Percentiles rank a stretch among this genome's conserved stretches.
These are phyloP conservation scores for Crossaster papposus DNA, from an alignment of 53 echinoderm and acorn worm genomes.

Conservation along the genomic window DNA sequence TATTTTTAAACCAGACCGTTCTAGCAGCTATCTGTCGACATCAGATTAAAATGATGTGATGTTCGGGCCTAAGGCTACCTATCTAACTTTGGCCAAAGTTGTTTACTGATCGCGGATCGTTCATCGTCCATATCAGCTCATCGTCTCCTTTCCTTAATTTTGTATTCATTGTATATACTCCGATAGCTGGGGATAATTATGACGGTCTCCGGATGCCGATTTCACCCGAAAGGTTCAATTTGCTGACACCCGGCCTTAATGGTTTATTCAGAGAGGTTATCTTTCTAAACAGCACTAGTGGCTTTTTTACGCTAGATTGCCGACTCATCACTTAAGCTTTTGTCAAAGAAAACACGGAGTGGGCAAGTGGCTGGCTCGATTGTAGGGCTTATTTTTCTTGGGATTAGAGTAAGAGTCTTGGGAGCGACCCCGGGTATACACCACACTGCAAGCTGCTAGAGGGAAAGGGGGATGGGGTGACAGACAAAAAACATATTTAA, in stretches of 20 bases:
- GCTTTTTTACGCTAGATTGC: neutral
- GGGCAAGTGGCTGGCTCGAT: neutral
- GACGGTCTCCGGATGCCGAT: neutral
- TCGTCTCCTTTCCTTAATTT: neutral
- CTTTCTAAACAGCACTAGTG: slow-evolving; percentile 3
- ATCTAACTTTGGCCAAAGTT: neutral
- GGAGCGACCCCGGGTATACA: neutral
- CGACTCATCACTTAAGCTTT: slow-evolving; percentile 10
- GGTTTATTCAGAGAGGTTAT: neutral
- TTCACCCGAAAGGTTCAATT: neutral
- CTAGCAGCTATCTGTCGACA: too few species aligned
- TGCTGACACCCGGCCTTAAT: neutral
- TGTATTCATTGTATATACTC: neutral
- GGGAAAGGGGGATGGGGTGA: neutral
- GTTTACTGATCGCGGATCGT: neutral
- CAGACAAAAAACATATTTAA: neutral
- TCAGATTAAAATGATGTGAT: too few species aligned
- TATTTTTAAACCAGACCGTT: too few species aligned
- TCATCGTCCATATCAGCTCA: neutral
- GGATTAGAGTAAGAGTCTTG: neutral
- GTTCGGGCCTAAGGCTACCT: too few species aligned
- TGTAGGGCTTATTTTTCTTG: neutral
- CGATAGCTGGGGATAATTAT: neutral
- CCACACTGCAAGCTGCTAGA: neutral
- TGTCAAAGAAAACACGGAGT: slow-evolving; percentile 11